These are phyloP conservation scores for Pangasius krempfi DNA, from an alignment of 2,797 vertebrate genomes.

Conservation along the genomic window DNA sequence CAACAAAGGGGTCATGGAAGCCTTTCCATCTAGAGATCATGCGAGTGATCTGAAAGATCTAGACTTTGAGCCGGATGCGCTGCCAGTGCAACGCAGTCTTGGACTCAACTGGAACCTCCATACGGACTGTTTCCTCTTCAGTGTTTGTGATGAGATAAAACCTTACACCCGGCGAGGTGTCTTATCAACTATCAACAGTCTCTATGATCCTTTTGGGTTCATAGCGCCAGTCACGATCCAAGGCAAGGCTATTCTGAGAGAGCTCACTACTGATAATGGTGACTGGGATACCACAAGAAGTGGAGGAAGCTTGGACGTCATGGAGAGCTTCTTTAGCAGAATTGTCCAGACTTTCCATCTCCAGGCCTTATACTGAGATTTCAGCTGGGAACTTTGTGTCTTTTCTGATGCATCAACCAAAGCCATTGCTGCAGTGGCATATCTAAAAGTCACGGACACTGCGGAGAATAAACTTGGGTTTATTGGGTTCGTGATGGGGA, in stretches of 20 bases:
- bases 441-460: not conserved
- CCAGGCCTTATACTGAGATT: conserved; percentile 7
- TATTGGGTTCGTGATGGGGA: not conserved
- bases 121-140: not conserved
- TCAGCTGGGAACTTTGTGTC: conserved; percentile 17
- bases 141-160: not conserved
- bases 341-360: not conserved
- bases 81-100: not conserved
- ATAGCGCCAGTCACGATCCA: not conserved
- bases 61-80: not conserved
- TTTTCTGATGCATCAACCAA: not conserved
- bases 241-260: not conserved
- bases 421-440: not conserved
- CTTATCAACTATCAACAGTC: not conserved
- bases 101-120: not conserved
- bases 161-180: not conserved
- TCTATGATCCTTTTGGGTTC: not conserved
- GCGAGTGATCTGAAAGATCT: not conserved
- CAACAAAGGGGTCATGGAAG: conserved; percentile 47
- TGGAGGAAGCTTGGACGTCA: conserved; percentile 19
- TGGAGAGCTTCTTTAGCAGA: conserved; percentile 42
- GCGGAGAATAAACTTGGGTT: not conserved
- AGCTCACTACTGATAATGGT: not conserved
- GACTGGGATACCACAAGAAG: not conserved
- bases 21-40: conserved; percentile 3